Base-by-base conservation (phyloP, 2,888 invertebrate genomes). In the Lagria hirta region DNA sequence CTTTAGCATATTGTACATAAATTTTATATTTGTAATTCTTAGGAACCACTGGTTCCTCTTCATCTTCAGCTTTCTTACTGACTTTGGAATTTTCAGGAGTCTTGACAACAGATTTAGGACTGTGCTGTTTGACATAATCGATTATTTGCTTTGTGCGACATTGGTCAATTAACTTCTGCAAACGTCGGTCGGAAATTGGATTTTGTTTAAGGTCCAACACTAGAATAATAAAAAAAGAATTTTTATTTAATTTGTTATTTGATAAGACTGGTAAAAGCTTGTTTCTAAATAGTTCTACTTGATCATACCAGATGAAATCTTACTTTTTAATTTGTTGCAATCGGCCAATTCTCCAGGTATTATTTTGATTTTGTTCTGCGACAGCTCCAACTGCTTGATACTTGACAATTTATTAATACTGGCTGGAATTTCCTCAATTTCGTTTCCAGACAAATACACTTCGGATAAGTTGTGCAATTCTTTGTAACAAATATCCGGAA, bases 171-270 rank as follows among this genome's bases (percentile, higher is more conserved):
- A 90, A 68, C 65, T 89, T 90, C 54, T 77, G 74, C 21, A 91
- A 75, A 4, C 87, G 76, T 53, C 84, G 81, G 66, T 90, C 90
- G 0, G 76, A 65, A 10, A 90, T 69, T 46, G 82, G 82, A 69
- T 91, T 91, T 3, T 82, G 83, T 68, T 84, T 84, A 15, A 89
- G 71, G 61, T 82, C 80, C 0, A 90, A 51, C 59, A 88, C 88
- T 82, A 69, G 6, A 71, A 72, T 18, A 1, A 48, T 26, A 40
- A 23, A 11, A 8, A 22, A 33, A 14, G 21, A 3, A 30, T 15
- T 34, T 13, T 15, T 2, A 11, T 7, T 3, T 14, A 14, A 22
- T 11, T 12, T n/a, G n/a, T n/a, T n/a, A n/a, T 7, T 8, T 29
- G 14, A 11, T 4, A 28, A 13, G 6, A 16, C 13, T 8, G 6